phyloP scores from a whole-genome alignment of 2,797 vertebrate genomes.

The Clamator glandarius region DNA sequence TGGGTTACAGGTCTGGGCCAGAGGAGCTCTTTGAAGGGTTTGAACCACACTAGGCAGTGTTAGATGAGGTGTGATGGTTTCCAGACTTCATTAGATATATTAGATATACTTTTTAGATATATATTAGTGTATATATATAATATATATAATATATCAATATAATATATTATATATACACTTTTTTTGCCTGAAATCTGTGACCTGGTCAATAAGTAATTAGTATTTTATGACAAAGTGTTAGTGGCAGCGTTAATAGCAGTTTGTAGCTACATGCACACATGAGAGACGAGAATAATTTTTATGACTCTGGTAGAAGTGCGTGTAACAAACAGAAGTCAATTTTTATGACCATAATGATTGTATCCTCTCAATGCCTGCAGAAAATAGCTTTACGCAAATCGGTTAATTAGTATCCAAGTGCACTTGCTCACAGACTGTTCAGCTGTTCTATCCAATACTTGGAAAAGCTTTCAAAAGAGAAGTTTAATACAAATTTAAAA shows the following conservation, averaged over 20 bases:
- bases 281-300: constrained; percentile 77
- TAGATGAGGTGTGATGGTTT: not conserved
- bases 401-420: constrained; percentile 73
- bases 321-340: constrained; percentile 79
- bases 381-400: constrained; percentile 78
- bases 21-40: not conserved
- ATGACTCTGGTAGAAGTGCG: constrained; percentile 66
- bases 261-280: constrained; percentile 65
- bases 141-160: too few relatives aligned
- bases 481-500: not conserved
- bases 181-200: constrained; percentile 67
- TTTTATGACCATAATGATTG: constrained; percentile 78
- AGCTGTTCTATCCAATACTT: constrained; percentile 39
- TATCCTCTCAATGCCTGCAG: constrained; percentile 75
- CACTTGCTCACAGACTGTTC: constrained; percentile 76
- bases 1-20: not conserved
- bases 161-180: not conserved
- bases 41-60: accelerated
- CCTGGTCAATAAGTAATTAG: constrained; percentile 83
- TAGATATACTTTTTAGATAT: constrained; percentile 21
- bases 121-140: too few relatives aligned
- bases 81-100: not conserved
- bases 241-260: constrained; percentile 35
- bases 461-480: constrained; percentile 5
- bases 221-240: constrained; percentile 82